Evolutionary conservation across 1,140 invertebrate genomes (phyloP).

Genomic region (Eciton burchellii): DNA sequence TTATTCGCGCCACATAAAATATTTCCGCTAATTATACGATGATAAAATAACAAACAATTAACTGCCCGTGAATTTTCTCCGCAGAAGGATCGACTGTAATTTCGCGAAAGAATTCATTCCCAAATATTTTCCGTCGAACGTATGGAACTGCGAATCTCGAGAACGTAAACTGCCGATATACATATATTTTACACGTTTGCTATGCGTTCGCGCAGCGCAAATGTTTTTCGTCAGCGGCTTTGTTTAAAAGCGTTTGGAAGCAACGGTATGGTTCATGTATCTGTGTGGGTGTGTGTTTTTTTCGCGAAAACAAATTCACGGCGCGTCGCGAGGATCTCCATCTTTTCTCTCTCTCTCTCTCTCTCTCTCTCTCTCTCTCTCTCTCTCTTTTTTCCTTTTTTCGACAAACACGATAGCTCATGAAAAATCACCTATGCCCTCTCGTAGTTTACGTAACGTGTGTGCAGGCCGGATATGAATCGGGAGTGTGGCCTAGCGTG

Average conservation of each 20-base stretch:
- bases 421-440: constrained; percentile 38
- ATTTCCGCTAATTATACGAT: background rate
- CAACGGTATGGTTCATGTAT: constrained; percentile 31
- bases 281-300: too few species aligned
- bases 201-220: constrained; percentile 20
- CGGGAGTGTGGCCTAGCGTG: constrained; percentile 34
- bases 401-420: background rate
- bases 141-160: background rate
- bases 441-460: constrained; percentile 44
- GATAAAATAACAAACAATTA: background rate
- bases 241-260: constrained; percentile 39
- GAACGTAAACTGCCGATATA: constrained; percentile 31
- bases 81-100: background rate
- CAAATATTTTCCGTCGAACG: constrained; percentile 8
- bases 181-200: constrained; percentile 29
- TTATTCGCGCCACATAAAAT: background rate
- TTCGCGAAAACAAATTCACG: constrained; percentile 42
- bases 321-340: constrained; percentile 23
- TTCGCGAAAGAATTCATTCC: background rate
- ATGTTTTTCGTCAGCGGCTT: constrained; percentile 39
- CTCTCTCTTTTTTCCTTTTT: too few species aligned
- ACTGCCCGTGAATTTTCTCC: background rate
- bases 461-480: constrained; percentile 51
- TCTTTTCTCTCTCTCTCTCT: too few species aligned
- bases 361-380: too few species aligned